Conservation (phyloP, 30 jellyfish, hydroid and myxozoan genomes). For the Aurelia coerulea region DNA sequence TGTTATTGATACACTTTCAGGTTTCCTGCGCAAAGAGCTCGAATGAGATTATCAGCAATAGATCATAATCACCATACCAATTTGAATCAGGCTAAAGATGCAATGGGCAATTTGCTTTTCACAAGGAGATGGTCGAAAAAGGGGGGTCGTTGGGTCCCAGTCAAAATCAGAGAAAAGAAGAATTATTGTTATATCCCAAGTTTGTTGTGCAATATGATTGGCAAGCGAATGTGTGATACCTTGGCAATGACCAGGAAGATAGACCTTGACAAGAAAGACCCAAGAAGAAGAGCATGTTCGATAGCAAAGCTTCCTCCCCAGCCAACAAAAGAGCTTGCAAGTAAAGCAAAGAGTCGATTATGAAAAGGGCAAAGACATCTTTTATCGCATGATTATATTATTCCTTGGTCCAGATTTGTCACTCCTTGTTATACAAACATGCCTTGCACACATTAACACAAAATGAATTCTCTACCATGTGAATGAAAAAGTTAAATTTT, state of each 20-base stretch:
- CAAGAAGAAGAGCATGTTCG: background rate
- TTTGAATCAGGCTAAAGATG: background rate
- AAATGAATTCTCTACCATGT: no score
- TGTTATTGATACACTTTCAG: background rate
- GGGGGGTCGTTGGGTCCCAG: slow-evolving; percentile 6
- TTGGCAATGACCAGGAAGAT: background rate
- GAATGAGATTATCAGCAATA: background rate
- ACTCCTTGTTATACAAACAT: no score
- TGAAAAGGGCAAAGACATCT: background rate
- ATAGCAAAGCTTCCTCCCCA: slow-evolving; percentile 1
- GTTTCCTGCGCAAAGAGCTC: background rate
- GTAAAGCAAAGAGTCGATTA: background rate
- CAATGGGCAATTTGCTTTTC: background rate
- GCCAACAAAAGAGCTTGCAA: slow-evolving; percentile 12
- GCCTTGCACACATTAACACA: no score
- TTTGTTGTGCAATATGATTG: background rate
- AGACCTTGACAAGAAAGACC: background rate
- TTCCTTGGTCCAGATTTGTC: no score
- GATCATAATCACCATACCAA: slow-evolving; percentile 6
- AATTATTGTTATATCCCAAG: background rate
- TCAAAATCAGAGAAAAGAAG: background rate
- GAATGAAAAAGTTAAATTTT: no score
- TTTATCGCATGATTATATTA: no score
- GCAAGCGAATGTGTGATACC: background rate
- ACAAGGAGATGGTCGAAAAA: slow-evolving; percentile 3